These are phyloP conservation scores for Patella caerulea DNA, from an alignment of 2,888 invertebrate genomes.

Conservation along the genomic window DNA sequence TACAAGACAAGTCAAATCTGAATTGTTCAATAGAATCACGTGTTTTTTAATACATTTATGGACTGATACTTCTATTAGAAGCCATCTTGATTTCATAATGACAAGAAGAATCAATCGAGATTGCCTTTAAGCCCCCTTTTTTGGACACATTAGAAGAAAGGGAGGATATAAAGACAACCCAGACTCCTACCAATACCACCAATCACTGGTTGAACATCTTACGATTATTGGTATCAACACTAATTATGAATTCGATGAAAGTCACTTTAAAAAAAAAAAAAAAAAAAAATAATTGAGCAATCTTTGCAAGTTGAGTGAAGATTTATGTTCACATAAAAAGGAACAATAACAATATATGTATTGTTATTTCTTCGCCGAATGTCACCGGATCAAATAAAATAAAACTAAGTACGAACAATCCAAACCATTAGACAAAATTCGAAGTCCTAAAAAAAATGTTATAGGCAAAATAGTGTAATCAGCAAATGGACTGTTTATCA, in stretches of 20 bases:
- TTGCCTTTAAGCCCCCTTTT: not conserved
- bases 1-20: not conserved
- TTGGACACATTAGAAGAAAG: not conserved
- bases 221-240: not conserved
- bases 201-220: not conserved
- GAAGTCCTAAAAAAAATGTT: too few species aligned
- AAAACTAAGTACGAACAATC: too few species aligned
- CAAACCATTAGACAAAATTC: too few species aligned
- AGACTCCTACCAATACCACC: not conserved
- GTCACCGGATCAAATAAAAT: too few species aligned
- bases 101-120: not conserved
- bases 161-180: not conserved
- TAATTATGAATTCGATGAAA: not conserved
- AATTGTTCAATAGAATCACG: not conserved
- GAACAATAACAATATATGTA: too few species aligned
- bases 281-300: not conserved
- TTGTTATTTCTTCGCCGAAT: too few species aligned
- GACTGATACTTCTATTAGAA: not conserved
- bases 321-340: too few species aligned
- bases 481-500: too few species aligned
- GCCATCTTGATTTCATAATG: not conserved
- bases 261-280: too few species aligned
- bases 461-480: too few species aligned
- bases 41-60: not conserved
- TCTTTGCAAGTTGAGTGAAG: not conserved